A percentile compares a stretch with the other conserved stretches of the same genome.
These are phyloP conservation scores for Dioctria linearis DNA, from an alignment of 2,888 invertebrate species.

Conservation along the genomic window DNA sequence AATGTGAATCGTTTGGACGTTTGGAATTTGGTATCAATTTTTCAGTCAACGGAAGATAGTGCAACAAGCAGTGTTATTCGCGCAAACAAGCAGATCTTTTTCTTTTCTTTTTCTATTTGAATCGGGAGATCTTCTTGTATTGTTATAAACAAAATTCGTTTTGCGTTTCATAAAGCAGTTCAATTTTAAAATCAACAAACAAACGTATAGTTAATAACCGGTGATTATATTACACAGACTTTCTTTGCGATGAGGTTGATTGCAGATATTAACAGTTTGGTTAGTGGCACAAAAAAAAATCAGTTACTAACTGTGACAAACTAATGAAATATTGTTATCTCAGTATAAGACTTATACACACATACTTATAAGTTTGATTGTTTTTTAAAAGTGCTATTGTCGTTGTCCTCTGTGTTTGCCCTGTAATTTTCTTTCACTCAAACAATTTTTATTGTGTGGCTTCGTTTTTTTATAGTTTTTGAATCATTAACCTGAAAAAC, in stretches of 20 bases:
- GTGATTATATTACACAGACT: neutral
- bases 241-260: conserved; percentile 23
- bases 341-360: neutral
- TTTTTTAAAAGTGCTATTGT: neutral
- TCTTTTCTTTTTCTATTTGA: neutral
- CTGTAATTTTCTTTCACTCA: neutral
- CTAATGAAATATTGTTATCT: too few relatives aligned
- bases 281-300: neutral
- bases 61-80: conserved; percentile 11
- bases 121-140: too few relatives aligned
- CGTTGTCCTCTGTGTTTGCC: neutral
- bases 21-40: conserved; percentile 9
- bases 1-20: neutral
- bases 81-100: conserved; percentile 20
- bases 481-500: conserved; percentile 69
- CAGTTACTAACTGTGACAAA: too few relatives aligned
- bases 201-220: conserved; percentile 4
- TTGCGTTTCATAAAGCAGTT: neutral
- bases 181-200: neutral
- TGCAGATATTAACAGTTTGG: conserved; percentile 26
- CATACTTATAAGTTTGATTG: neutral
- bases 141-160: neutral
- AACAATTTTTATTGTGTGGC: conserved; percentile 22
- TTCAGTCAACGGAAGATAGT: conserved; percentile 36
- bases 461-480: conserved; percentile 55